phyloP scores from a whole-genome alignment of 1,140 invertebrate species.

The Drosophila trapezifrons region DNA sequence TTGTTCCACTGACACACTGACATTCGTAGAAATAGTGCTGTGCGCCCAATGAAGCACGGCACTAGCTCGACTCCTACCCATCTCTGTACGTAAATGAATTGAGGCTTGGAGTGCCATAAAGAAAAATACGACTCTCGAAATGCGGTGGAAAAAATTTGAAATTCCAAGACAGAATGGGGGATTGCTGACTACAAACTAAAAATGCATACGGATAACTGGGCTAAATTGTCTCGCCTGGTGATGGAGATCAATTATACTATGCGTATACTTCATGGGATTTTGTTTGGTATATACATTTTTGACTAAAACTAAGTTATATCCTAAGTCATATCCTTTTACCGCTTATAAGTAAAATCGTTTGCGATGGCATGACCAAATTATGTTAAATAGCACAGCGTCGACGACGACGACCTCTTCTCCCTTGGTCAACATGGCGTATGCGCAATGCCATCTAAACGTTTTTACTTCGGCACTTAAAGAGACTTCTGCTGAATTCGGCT shows the following conservation, averaged over 20 bases:
- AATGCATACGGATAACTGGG: neutral
- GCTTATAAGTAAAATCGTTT: constrained; percentile 4
- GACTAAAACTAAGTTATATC: no score
- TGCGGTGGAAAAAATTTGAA: neutral
- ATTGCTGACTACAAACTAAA: neutral
- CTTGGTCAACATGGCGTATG: constrained; percentile 43
- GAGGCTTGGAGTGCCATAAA: constrained; percentile 43
- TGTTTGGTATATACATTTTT: neutral
- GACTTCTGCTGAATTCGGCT: constrained; percentile 49
- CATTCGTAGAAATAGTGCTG: constrained; percentile 16
- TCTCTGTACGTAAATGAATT: constrained; percentile 33
- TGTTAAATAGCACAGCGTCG: constrained; percentile 46
- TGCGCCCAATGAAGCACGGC: constrained; percentile 18
- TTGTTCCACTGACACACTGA: constrained; percentile 65
- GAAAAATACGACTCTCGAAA: constrained; percentile 29
- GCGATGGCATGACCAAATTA: constrained; percentile 54
- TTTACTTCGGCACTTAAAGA: constrained; percentile 51
- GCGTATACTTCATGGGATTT: no score
- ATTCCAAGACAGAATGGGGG: constrained; percentile 3
- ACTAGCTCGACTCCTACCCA: constrained; percentile 30
- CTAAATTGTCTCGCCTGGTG: neutral
- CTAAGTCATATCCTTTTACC: no score
- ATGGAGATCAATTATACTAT: neutral
- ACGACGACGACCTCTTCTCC: constrained; percentile 13
- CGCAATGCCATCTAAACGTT: constrained; percentile 49